phyloP scores from a whole-genome alignment of 2,888 invertebrate species.

The Sinelater perroti region DNA sequence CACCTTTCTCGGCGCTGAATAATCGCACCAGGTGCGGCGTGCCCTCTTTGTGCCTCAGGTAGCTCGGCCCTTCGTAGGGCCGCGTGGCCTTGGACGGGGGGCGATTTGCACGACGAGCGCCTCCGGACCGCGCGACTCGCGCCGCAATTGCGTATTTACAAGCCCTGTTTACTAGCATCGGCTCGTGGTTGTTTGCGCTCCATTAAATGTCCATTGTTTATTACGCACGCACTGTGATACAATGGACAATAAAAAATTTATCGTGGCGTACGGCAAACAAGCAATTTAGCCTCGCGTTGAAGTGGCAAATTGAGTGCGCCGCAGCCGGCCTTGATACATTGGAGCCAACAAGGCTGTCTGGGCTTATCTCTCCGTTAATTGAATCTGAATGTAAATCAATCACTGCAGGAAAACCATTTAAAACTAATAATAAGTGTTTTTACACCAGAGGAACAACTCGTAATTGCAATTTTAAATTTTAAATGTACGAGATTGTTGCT shows the following conservation, averaged over 20 bases:
- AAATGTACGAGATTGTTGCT: too few species aligned
- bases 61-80: constrained; percentile 1
- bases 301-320: constrained; percentile 14
- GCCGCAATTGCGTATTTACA: background rate
- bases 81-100: background rate
- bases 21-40: constrained; percentile 15
- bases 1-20: constrained; percentile 4
- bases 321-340: too few species aligned
- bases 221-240: constrained; percentile 21
- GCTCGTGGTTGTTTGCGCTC: constrained; percentile 11
- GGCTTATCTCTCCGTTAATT: too few species aligned
- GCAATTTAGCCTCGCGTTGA: constrained; percentile 12
- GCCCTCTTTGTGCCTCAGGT: constrained; percentile 13
- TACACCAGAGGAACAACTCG: too few species aligned
- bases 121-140: too few species aligned
- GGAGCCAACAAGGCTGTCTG: too few species aligned
- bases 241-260: constrained; percentile 28
- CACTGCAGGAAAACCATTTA: too few species aligned
- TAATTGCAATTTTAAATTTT: too few species aligned
- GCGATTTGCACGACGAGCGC: background rate
- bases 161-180: constrained; percentile 6
- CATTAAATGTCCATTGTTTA: constrained; percentile 24
- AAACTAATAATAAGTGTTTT: too few species aligned
- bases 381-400: too few species aligned
- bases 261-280: constrained; percentile 12